Evolutionary conservation across 2,888 invertebrate species (phyloP).

Genomic region (Drosophila longiperda): DNA sequence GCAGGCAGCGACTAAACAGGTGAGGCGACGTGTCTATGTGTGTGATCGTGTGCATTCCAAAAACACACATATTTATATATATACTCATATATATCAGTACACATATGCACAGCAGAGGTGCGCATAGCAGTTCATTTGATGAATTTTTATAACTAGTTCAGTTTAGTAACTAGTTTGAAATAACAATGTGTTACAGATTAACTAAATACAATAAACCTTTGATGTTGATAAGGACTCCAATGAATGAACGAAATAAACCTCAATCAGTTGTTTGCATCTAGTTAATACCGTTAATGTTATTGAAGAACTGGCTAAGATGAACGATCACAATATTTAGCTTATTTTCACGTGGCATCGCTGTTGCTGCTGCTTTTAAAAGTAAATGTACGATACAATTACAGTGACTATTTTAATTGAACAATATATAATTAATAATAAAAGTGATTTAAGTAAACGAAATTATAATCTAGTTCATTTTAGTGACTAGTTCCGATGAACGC

Average conservation of each 20-base stretch:
- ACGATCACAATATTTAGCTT: not conserved
- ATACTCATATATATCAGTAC: slow-evolving; percentile 19
- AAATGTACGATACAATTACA: not conserved
- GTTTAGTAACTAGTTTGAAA: not conserved
- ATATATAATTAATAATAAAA: not conserved
- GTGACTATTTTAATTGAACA: not conserved
- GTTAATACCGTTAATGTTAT: not conserved
- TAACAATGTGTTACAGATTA: not conserved
- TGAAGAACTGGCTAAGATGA: not conserved
- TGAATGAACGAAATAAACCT: not conserved
- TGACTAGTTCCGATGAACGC: not conserved
- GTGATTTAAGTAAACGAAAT: not conserved
- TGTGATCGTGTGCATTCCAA: slow-evolving; percentile 77
- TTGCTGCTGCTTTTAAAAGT: not conserved
- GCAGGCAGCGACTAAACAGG: slow-evolving; percentile 71
- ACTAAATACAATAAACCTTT: slow-evolving; percentile 68
- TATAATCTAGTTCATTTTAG: not conserved
- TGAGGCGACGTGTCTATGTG: slow-evolving; percentile 59
- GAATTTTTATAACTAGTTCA: not conserved
- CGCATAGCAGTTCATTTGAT: slow-evolving; percentile 4
- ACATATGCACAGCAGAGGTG: slow-evolving; percentile 35
- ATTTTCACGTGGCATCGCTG: not conserved
- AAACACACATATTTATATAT: slow-evolving; percentile 40
- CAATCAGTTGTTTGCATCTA: not conserved
- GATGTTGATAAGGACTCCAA: slow-evolving; percentile 21